Conservation (phyloP, 2,888 invertebrate genomes). For the Saturnia pavonia region DNA sequence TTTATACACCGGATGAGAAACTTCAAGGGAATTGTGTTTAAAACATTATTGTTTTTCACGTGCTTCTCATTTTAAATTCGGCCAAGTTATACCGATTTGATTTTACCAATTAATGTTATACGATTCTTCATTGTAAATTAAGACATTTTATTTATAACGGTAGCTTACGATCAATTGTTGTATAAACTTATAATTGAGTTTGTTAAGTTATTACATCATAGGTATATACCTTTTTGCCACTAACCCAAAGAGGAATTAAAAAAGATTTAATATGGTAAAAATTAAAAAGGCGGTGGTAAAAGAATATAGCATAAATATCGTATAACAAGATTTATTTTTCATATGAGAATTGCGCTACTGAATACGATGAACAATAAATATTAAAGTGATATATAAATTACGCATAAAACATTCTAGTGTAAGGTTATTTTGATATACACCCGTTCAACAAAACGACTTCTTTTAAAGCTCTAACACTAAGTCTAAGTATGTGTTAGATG, state of each 20-base stretch:
- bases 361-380: background rate
- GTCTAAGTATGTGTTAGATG: no score
- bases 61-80: conserved; percentile 5
- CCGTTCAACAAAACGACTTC: background rate
- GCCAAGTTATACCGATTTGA: background rate
- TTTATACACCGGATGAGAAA: conserved; percentile 47
- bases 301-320: no score
- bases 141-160: background rate
- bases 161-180: background rate
- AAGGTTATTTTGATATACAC: background rate
- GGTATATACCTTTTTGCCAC: no score
- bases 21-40: conserved; percentile 44
- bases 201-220: no score
- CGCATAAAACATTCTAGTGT: background rate
- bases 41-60: conserved; percentile 4
- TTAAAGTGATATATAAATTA: background rate
- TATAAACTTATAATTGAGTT: background rate
- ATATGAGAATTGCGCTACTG: background rate
- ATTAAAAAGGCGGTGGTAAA: no score
- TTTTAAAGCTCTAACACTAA: no score
- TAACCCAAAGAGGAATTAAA: no score
- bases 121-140: background rate
- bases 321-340: no score
- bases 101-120: background rate
- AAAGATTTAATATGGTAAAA: no score